Evolutionary conservation across 2,113 vertebrate genomes (phyloP).

Genomic region (Chitala chitala): DNA sequence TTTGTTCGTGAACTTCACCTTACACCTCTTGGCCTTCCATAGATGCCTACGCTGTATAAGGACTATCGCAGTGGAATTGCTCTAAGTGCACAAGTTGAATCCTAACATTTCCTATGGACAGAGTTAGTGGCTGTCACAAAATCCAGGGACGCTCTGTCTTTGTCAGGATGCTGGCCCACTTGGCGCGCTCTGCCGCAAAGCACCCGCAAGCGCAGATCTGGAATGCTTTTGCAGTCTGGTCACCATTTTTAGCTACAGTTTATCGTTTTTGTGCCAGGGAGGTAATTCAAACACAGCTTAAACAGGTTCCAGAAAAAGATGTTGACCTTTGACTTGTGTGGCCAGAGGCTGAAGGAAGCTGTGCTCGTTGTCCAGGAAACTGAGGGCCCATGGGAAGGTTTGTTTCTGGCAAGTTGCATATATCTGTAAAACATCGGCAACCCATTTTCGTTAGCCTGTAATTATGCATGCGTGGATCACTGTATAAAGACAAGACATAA

Average conservation of each 20-base stretch:
- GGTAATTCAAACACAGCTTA: neutral
- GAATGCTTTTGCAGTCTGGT: neutral
- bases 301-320: neutral
- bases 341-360: neutral
- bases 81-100: neutral
- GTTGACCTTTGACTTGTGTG: neutral
- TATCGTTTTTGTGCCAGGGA: neutral
- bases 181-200: neutral
- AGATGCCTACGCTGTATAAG: neutral
- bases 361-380: neutral
- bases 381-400: neutral
- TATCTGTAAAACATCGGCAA: neutral
- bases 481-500: no score
- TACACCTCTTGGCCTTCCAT: neutral
- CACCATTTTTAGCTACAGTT: neutral
- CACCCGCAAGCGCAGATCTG: neutral
- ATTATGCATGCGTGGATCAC: neutral
- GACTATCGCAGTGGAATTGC: neutral
- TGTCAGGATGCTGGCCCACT: neutral
- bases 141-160: neutral
- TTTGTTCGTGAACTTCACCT: neutral
- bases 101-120: neutral
- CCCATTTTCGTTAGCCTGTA: neutral
- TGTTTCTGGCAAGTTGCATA: neutral
- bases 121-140: neutral